Base-by-base conservation (phyloP, 1,140 invertebrate genomes). In the Euglossa dilemma region DNA sequence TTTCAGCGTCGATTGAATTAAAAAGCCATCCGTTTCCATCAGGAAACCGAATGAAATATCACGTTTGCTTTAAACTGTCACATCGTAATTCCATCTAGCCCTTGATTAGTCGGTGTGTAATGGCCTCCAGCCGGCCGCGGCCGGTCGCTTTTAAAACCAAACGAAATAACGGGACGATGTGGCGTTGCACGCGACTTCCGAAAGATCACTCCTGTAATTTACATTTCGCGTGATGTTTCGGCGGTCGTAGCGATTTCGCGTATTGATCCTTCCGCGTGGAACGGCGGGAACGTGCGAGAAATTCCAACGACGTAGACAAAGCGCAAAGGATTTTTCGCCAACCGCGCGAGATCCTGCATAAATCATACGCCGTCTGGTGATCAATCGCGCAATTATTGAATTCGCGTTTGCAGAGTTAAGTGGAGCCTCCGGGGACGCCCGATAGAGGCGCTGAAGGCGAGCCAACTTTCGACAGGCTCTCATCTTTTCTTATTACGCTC, bases 121-220 rank as follows among this genome's bases (percentile, higher is more conserved):
- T 25, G 28, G 20, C 6, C 6, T 36, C 6, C 18, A 43, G 63
- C 0, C 11, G n/a, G 18, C n/a, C 50, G 14, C 52, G 6, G 12
- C 16, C 25, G 11, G 6, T 12, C 6, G 20, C 36, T 43, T 66
- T 66, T 66, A 36, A 66, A 45, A 66, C 18, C 5, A 66, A 45
- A 23, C 43, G 64, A 66, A 43, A 16, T 9, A 23, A n/a, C 8
- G 69, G 7, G n/a, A 12, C 20, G 45, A 6, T 18, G 36, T 25
- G 71, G 59, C 71, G 56, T 11, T 43, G 71, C 71, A 73, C 43
- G 25, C 59, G 20, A 64, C 9, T n/a, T n/a, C 7, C 25, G 12
- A 59, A 45, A 56, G 36, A 64, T 63, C 18, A 36, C 63, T 76
- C 18, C 0, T 11, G 47, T n/a, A 52, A 76, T 76, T 76, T 64